Percentiles rank a stretch among this genome's conserved stretches.
Evolutionary conservation across 2,797 vertebrate species (phyloP).

Genomic region (Periophthalmus magnuspinnatus): DNA sequence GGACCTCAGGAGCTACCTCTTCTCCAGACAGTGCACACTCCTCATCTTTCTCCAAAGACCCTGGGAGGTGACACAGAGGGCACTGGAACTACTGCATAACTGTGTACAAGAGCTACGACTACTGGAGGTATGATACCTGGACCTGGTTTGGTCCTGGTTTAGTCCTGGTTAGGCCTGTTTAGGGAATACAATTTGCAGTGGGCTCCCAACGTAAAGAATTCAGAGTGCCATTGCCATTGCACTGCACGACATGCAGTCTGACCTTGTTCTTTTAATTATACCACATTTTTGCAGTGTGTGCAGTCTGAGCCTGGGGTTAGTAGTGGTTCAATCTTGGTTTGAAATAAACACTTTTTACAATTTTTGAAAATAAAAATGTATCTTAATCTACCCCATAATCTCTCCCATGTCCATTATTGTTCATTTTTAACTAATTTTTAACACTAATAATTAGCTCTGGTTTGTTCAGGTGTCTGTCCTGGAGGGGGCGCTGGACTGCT

Average conservation of each 20-base stretch:
- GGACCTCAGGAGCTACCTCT: slow-evolving; percentile 95
- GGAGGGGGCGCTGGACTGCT: slow-evolving; percentile 93
- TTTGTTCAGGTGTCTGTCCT: slow-evolving; percentile 86
- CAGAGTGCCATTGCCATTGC: too few relatives aligned
- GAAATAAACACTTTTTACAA: too few relatives aligned
- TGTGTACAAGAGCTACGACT: slow-evolving; percentile 95
- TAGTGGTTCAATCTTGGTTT: too few relatives aligned
- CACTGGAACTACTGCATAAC: slow-evolving; percentile 95
- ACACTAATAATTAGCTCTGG: background rate
- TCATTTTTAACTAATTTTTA: background rate
- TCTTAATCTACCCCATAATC: background rate
- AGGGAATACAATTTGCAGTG: too few relatives aligned
- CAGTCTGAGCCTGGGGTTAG: too few relatives aligned
- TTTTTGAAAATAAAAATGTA: too few relatives aligned
- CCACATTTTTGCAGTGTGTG: too few relatives aligned
- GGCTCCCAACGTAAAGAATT: too few relatives aligned
- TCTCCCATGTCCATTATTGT: background rate
- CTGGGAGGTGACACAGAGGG: slow-evolving; percentile 95
- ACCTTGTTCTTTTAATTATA: too few relatives aligned
- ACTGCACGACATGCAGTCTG: too few relatives aligned
- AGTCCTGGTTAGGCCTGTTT: background rate
- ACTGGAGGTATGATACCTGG: slow-evolving; percentile 81
- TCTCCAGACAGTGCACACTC: slow-evolving; percentile 96
- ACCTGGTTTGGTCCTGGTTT: background rate
- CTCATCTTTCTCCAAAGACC: slow-evolving; percentile 95